Evolutionary conservation across 2,113 vertebrate genomes (phyloP).

Genomic region (Pteropus alecto): DNA sequence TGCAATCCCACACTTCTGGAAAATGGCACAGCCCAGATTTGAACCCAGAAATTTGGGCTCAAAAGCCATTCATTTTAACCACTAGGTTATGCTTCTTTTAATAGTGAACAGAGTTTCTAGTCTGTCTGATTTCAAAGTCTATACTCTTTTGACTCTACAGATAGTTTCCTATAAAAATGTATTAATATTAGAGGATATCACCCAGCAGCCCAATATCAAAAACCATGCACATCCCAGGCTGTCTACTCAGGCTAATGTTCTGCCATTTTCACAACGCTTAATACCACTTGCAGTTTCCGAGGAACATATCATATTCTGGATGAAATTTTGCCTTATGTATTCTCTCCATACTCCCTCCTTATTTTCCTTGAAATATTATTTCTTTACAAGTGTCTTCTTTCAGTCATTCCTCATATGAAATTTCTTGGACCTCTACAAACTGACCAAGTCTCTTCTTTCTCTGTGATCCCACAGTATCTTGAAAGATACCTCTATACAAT

Average conservation of each 20-base stretch:
- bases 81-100: background rate
- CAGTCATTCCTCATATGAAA: background rate
- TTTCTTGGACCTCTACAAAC: background rate
- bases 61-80: background rate
- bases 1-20: accelerated
- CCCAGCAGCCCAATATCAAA: background rate
- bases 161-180: background rate
- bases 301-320: background rate
- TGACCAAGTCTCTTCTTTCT: background rate
- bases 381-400: background rate
- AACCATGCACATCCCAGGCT: background rate
- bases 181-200: background rate
- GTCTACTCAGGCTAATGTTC: background rate
- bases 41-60: background rate
- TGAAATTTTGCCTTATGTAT: background rate
- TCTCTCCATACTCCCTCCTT: background rate
- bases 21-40: background rate
- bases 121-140: background rate
- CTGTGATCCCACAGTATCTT: background rate
- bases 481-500: background rate
- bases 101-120: background rate
- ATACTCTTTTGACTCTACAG: background rate
- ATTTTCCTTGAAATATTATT: background rate
- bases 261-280: background rate
- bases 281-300: background rate